phyloP scores from a whole-genome alignment of 1,140 invertebrate species.

The Drosophila pachea region DNA sequence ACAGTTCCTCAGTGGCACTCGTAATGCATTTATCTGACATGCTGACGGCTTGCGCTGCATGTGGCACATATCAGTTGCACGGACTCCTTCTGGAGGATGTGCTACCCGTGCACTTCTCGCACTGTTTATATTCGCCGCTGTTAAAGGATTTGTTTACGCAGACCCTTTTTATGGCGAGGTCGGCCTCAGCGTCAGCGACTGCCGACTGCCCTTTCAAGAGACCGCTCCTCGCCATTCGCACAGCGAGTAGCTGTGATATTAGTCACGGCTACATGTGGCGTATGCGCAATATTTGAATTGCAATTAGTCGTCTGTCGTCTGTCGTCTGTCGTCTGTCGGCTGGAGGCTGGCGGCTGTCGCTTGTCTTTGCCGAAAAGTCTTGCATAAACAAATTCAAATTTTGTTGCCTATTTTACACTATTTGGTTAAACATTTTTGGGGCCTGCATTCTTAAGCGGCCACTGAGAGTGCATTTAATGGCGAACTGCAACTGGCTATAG shows the following conservation, averaged over 20 bases:
- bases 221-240: slow-evolving; percentile 26
- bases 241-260: slow-evolving; percentile 50
- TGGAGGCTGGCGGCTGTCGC: slow-evolving; percentile 6
- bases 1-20: too few species aligned
- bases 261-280: slow-evolving; percentile 51
- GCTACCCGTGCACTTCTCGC: slow-evolving; percentile 41
- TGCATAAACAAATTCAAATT: slow-evolving; percentile 29
- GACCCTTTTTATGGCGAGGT: slow-evolving; percentile 58
- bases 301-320: slow-evolving; percentile 47
- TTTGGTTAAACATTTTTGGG: slow-evolving; percentile 67
- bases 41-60: slow-evolving; percentile 38
- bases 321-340: not conserved
- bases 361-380: slow-evolving; percentile 6
- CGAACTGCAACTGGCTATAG: slow-evolving; percentile 22
- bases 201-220: slow-evolving; percentile 52
- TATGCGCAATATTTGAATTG: slow-evolving; percentile 68
- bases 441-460: slow-evolving; percentile 67
- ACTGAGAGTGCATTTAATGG: slow-evolving; percentile 74
- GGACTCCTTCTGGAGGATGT: slow-evolving; percentile 9
- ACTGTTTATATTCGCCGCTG: slow-evolving; percentile 59
- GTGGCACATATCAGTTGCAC: slow-evolving; percentile 41
- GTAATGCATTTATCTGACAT: not conserved
- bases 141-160: slow-evolving; percentile 62
- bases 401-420: slow-evolving; percentile 28
- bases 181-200: slow-evolving; percentile 45